Evolutionary conservation across 2,113 vertebrate species (phyloP).

Genomic region (Tetrax tetrax): DNA sequence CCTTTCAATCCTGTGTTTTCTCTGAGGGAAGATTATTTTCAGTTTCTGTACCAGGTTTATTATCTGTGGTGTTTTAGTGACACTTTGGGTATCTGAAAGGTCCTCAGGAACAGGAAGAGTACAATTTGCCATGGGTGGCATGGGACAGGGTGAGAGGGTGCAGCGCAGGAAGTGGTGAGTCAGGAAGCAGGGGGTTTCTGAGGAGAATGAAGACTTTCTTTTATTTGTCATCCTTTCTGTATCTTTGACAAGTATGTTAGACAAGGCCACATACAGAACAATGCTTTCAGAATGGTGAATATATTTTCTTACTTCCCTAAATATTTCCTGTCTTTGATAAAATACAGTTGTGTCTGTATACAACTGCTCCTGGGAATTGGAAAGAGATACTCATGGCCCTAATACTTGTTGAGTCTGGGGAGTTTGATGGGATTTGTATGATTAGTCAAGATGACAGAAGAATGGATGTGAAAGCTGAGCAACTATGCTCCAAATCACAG

Average conservation of each 20-base stretch:
- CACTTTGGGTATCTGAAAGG: background rate
- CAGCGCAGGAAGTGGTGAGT: constrained; percentile 20
- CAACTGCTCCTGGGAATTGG: background rate
- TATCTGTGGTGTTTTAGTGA: background rate
- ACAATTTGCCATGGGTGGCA: background rate
- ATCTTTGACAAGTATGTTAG: background rate
- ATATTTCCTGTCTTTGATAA: background rate
- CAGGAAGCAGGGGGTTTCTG: background rate
- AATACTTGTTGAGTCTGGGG: constrained; percentile 32
- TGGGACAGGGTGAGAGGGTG: constrained; percentile 11
- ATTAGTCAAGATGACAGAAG: background rate
- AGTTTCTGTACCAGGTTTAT: background rate
- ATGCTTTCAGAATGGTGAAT: background rate
- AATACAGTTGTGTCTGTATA: background rate
- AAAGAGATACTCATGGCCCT: background rate
- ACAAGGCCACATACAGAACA: background rate
- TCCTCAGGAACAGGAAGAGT: constrained; percentile 1
- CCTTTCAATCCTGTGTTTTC: background rate
- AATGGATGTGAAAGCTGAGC: background rate
- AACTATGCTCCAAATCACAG: background rate
- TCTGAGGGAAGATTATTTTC: background rate
- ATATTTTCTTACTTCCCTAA: background rate
- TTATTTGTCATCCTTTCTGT: background rate
- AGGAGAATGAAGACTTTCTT: background rate
- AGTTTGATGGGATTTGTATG: background rate